phyloP scores from a whole-genome alignment of 2,113 vertebrate species.

The Emydura subglobosa region DNA sequence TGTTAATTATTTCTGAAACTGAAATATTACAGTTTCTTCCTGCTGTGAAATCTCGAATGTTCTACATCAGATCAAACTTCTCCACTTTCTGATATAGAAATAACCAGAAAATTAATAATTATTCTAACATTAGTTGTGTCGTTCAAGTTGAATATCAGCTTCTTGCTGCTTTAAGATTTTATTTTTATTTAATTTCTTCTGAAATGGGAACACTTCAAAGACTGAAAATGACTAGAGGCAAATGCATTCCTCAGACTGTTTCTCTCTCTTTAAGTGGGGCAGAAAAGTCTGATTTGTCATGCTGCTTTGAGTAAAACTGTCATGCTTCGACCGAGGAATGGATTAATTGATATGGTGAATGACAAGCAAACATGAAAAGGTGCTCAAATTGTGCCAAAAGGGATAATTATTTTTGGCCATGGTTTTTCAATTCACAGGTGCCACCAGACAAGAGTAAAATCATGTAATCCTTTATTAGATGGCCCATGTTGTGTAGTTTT shows the following conservation, averaged over 20 bases:
- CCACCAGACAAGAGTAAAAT: conserved; percentile 79
- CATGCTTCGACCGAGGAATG: conserved; percentile 3
- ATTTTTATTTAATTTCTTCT: background rate
- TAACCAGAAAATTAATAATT: background rate
- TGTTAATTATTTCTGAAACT: background rate
- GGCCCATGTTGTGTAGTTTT: conserved; percentile 81
- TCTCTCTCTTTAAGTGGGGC: background rate
- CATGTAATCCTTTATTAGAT: conserved; percentile 85
- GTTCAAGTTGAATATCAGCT: background rate
- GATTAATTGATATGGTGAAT: conserved; percentile 11
- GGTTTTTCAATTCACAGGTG: conserved; percentile 74
- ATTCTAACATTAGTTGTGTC: too few relatives aligned
- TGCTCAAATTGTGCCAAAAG: conserved; percentile 9
- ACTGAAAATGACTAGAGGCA: background rate
- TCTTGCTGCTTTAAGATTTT: background rate
- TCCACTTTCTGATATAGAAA: background rate
- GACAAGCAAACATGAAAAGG: conserved; percentile 24
- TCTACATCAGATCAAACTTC: background rate
- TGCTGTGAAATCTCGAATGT: background rate
- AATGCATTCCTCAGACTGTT: background rate
- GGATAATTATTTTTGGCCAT: conserved; percentile 54
- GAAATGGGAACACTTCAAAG: background rate
- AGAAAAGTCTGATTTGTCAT: conserved; percentile 5
- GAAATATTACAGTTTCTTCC: background rate
- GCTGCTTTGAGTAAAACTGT: background rate